phyloP scores from a whole-genome alignment of 2,113 vertebrate genomes.

The Smithornis capensis region DNA sequence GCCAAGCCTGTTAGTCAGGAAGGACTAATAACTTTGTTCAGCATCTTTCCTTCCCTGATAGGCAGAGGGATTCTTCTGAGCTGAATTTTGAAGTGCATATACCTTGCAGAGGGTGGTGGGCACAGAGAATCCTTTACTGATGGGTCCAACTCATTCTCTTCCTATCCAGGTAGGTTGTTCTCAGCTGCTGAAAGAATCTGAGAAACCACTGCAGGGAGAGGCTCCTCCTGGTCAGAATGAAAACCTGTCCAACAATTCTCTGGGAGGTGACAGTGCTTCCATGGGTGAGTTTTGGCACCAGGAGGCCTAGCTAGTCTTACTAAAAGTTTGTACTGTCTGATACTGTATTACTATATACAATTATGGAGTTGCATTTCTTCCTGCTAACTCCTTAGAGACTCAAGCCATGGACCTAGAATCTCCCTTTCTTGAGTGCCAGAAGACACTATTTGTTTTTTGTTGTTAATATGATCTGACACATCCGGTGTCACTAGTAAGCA shows the following conservation, averaged over 20 bases:
- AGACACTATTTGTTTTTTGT: neutral
- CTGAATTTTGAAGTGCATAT: neutral
- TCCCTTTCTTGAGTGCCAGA: neutral
- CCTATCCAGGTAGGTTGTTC: constrained; percentile 75
- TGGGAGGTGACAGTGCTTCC: constrained; percentile 63
- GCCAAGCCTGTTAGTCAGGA: neutral
- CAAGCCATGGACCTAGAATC: neutral
- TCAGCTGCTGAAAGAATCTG: constrained; percentile 78
- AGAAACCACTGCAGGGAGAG: constrained; percentile 73
- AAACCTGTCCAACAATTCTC: constrained; percentile 66
- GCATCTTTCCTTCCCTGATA: neutral
- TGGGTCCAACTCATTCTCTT: neutral
- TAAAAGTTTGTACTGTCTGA: neutral
- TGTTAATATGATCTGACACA: neutral
- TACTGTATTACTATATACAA: neutral
- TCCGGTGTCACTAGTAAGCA: neutral
- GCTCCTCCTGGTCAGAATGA: constrained; percentile 59
- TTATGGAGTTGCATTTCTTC: neutral
- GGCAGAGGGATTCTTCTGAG: neutral
- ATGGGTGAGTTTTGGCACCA: constrained; percentile 60
- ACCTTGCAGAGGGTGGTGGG: neutral
- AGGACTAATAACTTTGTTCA: neutral
- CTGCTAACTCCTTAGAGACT: neutral
- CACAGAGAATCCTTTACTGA: neutral
- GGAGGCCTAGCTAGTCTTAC: neutral